Percentiles rank a stretch among this genome's conserved stretches.
phyloP scores from a whole-genome alignment of 1,140 invertebrate species.

The Caenorhabditis briggsae region DNA sequence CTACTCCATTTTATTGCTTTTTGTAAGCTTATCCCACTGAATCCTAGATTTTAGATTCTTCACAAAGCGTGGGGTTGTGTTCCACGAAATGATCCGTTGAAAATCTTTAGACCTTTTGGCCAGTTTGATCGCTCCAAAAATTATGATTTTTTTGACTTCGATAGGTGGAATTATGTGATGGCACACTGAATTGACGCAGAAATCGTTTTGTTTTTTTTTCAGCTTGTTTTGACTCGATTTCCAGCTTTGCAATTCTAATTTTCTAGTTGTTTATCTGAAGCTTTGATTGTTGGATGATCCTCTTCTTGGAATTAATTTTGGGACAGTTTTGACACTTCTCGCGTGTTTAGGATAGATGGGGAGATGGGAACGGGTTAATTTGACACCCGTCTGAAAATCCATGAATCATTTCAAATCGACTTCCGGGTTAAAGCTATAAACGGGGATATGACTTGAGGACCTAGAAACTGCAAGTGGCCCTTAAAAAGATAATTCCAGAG shows the following conservation, averaged over 20 bases:
- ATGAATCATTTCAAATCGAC: too few species aligned
- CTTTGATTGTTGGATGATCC: too few species aligned
- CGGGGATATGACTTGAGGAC: too few species aligned
- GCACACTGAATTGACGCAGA: neutral
- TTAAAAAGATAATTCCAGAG: neutral
- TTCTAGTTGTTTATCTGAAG: too few species aligned
- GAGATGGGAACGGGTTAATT: too few species aligned
- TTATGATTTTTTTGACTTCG: neutral
- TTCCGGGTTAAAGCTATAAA: too few species aligned
- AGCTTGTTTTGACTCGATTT: neutral
- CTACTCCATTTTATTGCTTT: too few species aligned
- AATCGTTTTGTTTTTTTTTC: neutral
- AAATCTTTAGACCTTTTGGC: neutral
- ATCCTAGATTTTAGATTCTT: neutral
- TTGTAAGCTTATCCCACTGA: neutral
- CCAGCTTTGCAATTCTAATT: too few species aligned
- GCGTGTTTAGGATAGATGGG: neutral
- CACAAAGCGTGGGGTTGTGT: neutral
- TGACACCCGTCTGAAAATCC: too few species aligned
- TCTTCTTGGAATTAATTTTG: too few species aligned
- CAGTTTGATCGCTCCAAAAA: neutral
- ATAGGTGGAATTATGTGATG: neutral
- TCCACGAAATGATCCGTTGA: neutral
- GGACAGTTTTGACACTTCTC: neutral
- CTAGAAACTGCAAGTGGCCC: too few species aligned